phyloP scores from a whole-genome alignment of 2,797 vertebrate species.

The Crocodylus rhombifer region DNA sequence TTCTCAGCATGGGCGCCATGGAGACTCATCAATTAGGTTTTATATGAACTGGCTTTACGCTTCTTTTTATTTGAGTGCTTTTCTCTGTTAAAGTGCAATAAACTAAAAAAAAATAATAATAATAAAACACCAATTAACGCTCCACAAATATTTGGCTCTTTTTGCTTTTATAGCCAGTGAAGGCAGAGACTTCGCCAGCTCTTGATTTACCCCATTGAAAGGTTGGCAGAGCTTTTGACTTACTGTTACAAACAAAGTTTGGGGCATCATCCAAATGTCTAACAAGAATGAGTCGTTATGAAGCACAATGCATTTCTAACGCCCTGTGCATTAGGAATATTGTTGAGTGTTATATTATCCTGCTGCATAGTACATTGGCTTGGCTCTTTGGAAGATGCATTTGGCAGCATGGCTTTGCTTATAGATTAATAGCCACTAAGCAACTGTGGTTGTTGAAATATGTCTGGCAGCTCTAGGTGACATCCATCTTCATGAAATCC shows the following conservation, averaged over 20 bases:
- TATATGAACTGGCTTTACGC: neutral
- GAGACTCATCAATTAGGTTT: neutral
- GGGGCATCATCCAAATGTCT: neutral
- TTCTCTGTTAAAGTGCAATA: neutral
- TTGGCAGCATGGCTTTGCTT: neutral
- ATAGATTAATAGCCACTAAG: neutral
- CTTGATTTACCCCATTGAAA: neutral
- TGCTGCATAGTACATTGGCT: neutral
- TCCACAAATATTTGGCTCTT: neutral
- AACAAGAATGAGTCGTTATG: neutral
- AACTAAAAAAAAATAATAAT: neutral
- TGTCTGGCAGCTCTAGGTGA: neutral
- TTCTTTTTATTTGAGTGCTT: neutral
- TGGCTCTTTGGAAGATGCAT: neutral
- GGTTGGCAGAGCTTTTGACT: fast-evolving
- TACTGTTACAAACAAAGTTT: neutral
- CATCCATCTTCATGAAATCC: neutral
- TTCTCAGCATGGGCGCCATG: neutral
- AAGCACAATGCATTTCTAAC: neutral
- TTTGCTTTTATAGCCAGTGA: neutral
- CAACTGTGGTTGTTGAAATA: neutral
- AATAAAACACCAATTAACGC: neutral
- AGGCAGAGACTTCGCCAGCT: neutral
- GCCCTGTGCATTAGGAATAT: neutral
- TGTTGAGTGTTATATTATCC: fast-evolving